Evolutionary conservation across 2,113 vertebrate species (phyloP).

Genomic region (Eidolon helvum): DNA sequence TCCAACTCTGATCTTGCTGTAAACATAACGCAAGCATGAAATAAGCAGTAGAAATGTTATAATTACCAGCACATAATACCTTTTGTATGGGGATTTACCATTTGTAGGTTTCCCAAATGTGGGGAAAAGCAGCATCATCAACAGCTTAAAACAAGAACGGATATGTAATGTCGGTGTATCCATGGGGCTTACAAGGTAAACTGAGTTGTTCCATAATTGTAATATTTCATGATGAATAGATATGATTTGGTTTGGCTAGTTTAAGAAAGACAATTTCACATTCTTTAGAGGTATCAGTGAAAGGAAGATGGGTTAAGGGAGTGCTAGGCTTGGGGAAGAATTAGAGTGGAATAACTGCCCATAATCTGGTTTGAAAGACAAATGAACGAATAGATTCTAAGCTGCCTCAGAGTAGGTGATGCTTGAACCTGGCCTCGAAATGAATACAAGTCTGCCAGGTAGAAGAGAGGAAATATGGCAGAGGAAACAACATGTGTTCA

Average conservation of each 20-base stretch:
- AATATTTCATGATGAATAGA: neutral
- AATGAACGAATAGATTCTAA: neutral
- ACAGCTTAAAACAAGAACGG: constrained; percentile 89
- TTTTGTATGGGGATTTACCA: neutral
- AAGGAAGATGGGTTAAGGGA: neutral
- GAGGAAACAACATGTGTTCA: neutral
- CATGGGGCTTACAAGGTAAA: constrained; percentile 94
- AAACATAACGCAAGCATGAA: constrained; percentile 6
- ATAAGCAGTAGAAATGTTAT: neutral
- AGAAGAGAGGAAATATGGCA: neutral
- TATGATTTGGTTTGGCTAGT: neutral
- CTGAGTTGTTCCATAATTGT: neutral
- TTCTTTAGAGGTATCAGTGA: neutral
- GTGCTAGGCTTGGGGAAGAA: neutral
- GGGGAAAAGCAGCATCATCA: constrained; percentile 98
- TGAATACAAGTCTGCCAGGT: neutral
- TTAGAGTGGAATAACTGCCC: neutral
- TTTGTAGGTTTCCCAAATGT: constrained; percentile 94
- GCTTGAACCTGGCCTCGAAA: neutral
- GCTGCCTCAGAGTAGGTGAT: neutral
- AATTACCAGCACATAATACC: neutral
- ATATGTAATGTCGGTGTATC: constrained; percentile 88
- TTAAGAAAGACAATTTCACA: neutral
- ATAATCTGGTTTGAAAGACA: neutral
- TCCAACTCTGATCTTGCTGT: constrained; percentile 83